A percentile compares a stretch with the other conserved stretches of the same genome.
Evolutionary conservation across 2,113 vertebrate genomes (phyloP).

Genomic region (Physeter macrocephalus): DNA sequence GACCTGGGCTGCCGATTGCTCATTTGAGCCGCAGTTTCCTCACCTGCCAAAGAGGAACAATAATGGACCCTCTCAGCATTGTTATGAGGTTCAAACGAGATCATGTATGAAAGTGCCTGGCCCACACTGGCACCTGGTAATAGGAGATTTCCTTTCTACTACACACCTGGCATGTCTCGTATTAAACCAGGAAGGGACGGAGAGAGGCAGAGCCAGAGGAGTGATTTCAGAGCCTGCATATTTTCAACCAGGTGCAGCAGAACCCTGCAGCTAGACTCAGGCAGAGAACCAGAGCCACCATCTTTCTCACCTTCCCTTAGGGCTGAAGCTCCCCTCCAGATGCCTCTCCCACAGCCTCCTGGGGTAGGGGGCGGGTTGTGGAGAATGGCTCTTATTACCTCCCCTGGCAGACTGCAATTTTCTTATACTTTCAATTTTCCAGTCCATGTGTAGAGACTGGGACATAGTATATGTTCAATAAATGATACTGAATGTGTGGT

Average conservation of each 20-base stretch:
- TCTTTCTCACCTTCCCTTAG: neutral
- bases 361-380: neutral
- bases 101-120: neutral
- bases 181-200: neutral
- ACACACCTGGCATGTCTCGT: neutral
- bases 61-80: neutral
- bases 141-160: neutral
- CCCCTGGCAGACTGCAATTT: neutral
- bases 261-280: neutral
- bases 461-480: slow-evolving; percentile 27
- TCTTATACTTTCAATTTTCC: neutral
- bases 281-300: neutral
- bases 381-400: neutral
- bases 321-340: neutral
- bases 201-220: neutral
- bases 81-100: neutral
- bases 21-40: neutral
- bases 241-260: neutral
- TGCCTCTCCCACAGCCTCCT: neutral
- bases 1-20: neutral
- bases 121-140: neutral
- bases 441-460: neutral
- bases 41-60: neutral
- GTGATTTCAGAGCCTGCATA: neutral
- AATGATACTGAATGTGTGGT: neutral